phyloP scores from a whole-genome alignment of 2,888 invertebrate genomes.

The Athripsodes cinereus region DNA sequence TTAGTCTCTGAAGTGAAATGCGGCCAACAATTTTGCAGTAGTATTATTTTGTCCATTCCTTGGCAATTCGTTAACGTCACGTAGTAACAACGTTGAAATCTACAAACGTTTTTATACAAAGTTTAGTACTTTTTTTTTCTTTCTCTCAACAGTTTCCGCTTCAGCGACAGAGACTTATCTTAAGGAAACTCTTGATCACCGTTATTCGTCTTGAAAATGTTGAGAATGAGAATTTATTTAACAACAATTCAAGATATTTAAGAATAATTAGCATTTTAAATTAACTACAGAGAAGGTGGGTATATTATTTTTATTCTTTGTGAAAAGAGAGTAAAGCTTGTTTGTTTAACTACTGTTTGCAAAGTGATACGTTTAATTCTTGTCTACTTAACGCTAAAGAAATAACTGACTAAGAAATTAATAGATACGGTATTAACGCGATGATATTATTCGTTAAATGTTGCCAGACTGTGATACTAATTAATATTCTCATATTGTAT shows the following conservation, averaged over 20 bases:
- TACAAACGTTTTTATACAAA: not conserved
- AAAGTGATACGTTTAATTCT: too few species aligned
- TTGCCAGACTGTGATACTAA: too few species aligned
- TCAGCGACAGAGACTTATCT: not conserved
- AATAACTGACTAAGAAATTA: too few species aligned
- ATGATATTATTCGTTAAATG: too few species aligned
- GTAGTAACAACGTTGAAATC: not conserved
- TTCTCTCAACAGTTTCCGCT: not conserved
- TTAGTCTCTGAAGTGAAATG: not conserved
- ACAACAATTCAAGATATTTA: not conserved
- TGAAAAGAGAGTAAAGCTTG: too few species aligned
- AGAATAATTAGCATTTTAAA: not conserved
- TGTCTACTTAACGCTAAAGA: too few species aligned
- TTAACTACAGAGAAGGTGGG: not conserved
- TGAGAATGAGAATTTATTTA: not conserved
- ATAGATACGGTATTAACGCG: too few species aligned
- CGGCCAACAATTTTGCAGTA: not conserved
- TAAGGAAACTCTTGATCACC: not conserved
- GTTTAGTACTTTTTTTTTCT: not conserved
- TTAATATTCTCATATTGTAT: too few species aligned
- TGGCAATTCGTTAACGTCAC: not conserved
- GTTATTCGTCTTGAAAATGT: not conserved
- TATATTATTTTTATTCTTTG: too few species aligned
- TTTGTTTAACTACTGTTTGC: too few species aligned
- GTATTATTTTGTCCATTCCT: not conserved